Conservation (phyloP, 2,797 vertebrate genomes). For the Cryptoprocta ferox region DNA sequence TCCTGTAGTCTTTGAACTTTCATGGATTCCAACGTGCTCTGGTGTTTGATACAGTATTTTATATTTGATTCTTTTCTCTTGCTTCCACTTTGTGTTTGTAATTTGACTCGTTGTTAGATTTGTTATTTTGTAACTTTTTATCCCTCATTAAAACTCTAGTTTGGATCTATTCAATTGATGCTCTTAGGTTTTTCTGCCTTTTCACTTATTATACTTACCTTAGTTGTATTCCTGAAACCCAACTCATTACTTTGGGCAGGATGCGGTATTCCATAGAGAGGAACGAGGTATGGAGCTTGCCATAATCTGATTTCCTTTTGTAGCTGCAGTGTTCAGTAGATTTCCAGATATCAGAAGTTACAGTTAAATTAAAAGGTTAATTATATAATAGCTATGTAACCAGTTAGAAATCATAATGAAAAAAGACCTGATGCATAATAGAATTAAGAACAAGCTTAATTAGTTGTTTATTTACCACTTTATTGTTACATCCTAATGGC, state of each 20-base stretch:
- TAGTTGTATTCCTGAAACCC: background rate
- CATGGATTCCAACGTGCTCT: background rate
- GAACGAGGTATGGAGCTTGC: background rate
- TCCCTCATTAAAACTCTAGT: background rate
- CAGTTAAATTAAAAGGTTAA: background rate
- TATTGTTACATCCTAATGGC: background rate
- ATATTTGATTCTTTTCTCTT: slow-evolving; percentile 39
- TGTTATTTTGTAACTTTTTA: background rate
- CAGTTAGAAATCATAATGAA: slow-evolving; percentile 1
- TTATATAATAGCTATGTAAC: background rate
- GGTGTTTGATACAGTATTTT: background rate
- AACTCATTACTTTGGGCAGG: background rate
- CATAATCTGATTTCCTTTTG: background rate
- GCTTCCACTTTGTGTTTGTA: slow-evolving; percentile 18
- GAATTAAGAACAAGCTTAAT: slow-evolving; percentile 4
- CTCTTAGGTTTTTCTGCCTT: background rate
- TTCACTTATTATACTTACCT: background rate
- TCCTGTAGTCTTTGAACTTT: background rate
- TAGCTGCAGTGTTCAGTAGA: background rate
- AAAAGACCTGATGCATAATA: background rate
- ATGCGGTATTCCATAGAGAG: background rate
- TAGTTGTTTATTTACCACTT: background rate
- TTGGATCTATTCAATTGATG: background rate
- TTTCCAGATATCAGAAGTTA: slow-evolving; percentile 7
- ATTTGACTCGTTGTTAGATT: slow-evolving; percentile 43